Base-by-base conservation (phyloP, 2,888 invertebrate species). In the Tiliacea citrago region DNA sequence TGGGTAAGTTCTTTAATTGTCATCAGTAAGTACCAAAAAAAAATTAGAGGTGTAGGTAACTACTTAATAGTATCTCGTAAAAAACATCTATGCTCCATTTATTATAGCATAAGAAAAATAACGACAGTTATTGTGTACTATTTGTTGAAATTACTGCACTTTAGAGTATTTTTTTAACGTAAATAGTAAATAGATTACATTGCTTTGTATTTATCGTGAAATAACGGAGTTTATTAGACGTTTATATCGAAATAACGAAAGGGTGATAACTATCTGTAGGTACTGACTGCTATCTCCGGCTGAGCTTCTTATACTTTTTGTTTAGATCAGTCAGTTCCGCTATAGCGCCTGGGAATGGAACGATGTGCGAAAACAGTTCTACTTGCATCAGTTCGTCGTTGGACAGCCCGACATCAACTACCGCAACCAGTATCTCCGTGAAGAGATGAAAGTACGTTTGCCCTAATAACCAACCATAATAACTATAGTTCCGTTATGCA, bases 331-430 rank as follows among this genome's bases (percentile, higher is more conserved):
- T 90, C 93, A 96, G 0, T 98, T 97, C 90, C 97, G 97, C 7
- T 97, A 97, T 47, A 97, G 97, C 53, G 97, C 98, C 6, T 98
- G 98, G 98, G 96, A 97, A 82, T 98, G 97, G 97, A 97, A 97
- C 85, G 92, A 90, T 0, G 90, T 89, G 1, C 96, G 98, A 8
- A 88, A 94, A 18, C 97, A 98, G 89, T 98, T 96, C 92, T 98
- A 98, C 91, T 95, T 98, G 45, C 98, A 98, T 91, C 97, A 98
- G 91, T 98, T 98, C 90, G 96, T 97, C 13, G 92, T 95, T 9
- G 95, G 97, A n/a, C 98, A 98, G 90, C 98, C 98, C 0, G 98
- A 98, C 90, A 95, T 98, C 18, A 98, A 98, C 94, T 97, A 97
- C 91, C 96, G 97, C 47, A 97, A 97, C 90, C 92, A 96, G 0